These are phyloP conservation scores for Caenorhabditis sp. DNA, from an alignment of 2,888 invertebrate species.

Conservation along the genomic window DNA sequence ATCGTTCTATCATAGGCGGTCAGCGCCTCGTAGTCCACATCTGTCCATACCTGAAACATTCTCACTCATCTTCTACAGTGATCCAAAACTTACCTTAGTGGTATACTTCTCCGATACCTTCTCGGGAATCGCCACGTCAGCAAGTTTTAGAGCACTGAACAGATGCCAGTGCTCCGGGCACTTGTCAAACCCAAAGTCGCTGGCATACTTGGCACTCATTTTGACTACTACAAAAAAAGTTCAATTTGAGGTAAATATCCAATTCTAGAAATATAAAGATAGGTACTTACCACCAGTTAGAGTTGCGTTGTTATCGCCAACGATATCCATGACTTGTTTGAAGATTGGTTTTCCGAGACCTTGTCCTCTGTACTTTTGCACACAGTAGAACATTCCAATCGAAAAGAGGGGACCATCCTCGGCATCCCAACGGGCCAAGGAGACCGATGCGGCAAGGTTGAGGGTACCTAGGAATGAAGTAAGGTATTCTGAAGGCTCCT, in stretches of 20 bases:
- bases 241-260: too few species aligned
- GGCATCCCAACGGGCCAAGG: slow-evolving; percentile 49
- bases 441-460: slow-evolving; percentile 49
- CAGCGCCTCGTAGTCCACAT: slow-evolving; percentile 62
- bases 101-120: slow-evolving; percentile 40
- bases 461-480: slow-evolving; percentile 2
- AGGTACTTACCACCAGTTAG: slow-evolving; percentile 58
- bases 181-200: slow-evolving; percentile 63
- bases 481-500: neutral
- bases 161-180: slow-evolving; percentile 48
- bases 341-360: slow-evolving; percentile 59
- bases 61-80: neutral
- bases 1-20: slow-evolving; percentile 60
- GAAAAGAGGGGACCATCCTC: slow-evolving; percentile 57
- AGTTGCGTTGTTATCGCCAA: slow-evolving; percentile 56
- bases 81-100: slow-evolving; percentile 22
- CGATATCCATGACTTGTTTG: slow-evolving; percentile 61
- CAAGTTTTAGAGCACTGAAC: slow-evolving; percentile 47
- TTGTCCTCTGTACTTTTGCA: slow-evolving; percentile 48
- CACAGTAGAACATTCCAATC: slow-evolving; percentile 62
- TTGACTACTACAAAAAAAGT: slow-evolving; percentile 55
- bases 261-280: too few species aligned
- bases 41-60: slow-evolving; percentile 40
- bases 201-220: slow-evolving; percentile 62
- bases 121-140: slow-evolving; percentile 52